Evolutionary conservation across 2,797 vertebrate genomes (phyloP).

Genomic region (Thamnophis elegans): DNA sequence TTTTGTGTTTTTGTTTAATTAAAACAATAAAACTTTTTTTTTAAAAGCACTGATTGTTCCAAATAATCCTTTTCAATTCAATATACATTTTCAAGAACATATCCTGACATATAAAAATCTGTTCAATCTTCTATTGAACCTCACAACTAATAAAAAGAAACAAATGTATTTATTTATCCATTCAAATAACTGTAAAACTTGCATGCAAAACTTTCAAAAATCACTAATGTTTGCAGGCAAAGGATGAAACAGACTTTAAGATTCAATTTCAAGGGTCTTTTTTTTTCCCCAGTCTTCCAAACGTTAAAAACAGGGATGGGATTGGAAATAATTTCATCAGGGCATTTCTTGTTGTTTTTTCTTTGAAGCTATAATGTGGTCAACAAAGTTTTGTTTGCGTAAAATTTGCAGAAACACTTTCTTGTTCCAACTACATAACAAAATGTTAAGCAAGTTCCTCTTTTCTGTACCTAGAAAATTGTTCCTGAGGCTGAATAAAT

Average conservation of each 20-base stretch:
- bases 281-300: not conserved
- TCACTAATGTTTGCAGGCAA: not conserved
- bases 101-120: not conserved
- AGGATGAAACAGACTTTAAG: not conserved
- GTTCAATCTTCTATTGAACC: not conserved
- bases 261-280: not conserved
- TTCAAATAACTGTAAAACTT: not conserved
- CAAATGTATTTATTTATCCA: not conserved
- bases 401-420: not conserved
- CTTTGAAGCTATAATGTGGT: no score
- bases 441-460: not conserved
- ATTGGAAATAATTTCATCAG: not conserved
- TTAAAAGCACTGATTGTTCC: no score
- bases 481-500: not conserved
- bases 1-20: no score
- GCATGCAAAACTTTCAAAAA: not conserved
- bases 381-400: not conserved
- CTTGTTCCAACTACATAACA: not conserved
- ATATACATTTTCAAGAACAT: not conserved
- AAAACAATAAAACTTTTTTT: no score
- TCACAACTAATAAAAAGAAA: not conserved
- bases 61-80: not conserved
- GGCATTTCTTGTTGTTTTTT: not conserved
- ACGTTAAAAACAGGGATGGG: not conserved
- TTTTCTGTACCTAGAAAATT: not conserved